Evolutionary conservation across 2,888 invertebrate genomes (phyloP), one percentile per base, ranked within the genome.

Genomic region (Beris morrisii): DNA sequence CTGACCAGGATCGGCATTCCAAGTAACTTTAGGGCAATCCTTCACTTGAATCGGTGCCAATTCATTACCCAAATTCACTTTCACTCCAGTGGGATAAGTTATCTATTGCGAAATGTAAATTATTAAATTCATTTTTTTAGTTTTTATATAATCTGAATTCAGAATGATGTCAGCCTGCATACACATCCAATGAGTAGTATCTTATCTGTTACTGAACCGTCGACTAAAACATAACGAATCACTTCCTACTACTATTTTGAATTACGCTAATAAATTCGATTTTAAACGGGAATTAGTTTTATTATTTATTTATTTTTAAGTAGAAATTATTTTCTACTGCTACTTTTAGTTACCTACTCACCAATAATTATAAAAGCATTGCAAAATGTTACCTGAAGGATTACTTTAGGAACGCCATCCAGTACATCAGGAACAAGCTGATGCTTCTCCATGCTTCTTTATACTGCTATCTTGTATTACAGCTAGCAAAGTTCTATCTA

Each of bases 11-110:
- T 71, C 55, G 12, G 61, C 45, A 38, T 52, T 61, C 61, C 61
- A 61, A 32, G 50, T 43, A 3, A 52, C 13, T 4, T 50, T n/a
- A 1, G 61, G 61, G 9, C 28, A 9, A 22, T 61, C 71, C 69
- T 78, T 75, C 0, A 79, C 80, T 72, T 87, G 85, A 0, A 87
- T 89, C 0, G 90, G 91, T 0, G 91, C 91, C 4, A 52, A 11
- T 52, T 56, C 64, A 28, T 55, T 64, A 5, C 55, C 64, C 9
- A 22, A 13, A 4, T 48, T 32, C 6, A 64, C 55, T 55, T 48
- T 55, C 4, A 64, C n/a, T 15, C 53, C 64, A 28, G 4, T 7
- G 13, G 6, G 4, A n/a, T 64, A 64, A 13, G 13, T 9, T 11
- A 64, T 28, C 64, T 64, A n/a, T 38, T 3, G 15, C 9, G 38